Conservation (phyloP, 2,113 vertebrate species). For the Globicephala melas region DNA sequence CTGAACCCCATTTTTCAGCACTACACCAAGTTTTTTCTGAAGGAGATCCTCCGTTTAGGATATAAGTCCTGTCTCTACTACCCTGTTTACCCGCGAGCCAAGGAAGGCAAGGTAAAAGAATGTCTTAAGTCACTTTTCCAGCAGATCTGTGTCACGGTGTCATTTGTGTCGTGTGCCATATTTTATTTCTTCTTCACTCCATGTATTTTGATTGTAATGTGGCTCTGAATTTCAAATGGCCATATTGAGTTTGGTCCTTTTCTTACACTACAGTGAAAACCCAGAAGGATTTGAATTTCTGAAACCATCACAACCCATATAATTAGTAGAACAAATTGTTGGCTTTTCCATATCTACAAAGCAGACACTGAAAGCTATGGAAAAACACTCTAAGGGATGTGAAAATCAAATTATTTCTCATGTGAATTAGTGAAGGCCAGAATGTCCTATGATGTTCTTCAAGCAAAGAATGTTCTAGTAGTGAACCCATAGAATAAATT, state of each 20-base stretch:
- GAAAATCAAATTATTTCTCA: background rate
- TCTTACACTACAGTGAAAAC: background rate
- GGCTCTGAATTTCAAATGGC: background rate
- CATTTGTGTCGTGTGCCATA: background rate
- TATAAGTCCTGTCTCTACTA: slow-evolving; percentile 91
- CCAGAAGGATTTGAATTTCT: slow-evolving; percentile 15
- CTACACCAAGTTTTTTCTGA: slow-evolving; percentile 88
- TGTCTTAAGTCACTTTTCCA: background rate
- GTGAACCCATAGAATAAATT: background rate
- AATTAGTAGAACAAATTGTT: slow-evolving; percentile 11
- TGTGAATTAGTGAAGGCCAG: background rate
- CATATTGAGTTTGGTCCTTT: background rate
- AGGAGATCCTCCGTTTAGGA: slow-evolving; percentile 90
- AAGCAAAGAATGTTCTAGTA: background rate
- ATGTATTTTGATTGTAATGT: background rate
- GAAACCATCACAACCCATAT: background rate
- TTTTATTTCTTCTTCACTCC: background rate
- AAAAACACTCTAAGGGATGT: background rate
- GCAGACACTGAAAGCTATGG: background rate
- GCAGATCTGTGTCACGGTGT: fast-evolving
- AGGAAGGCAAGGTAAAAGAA: slow-evolving; percentile 82
- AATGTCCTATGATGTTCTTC: background rate
- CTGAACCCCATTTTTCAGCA: slow-evolving; percentile 85
- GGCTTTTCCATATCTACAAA: slow-evolving; percentile 21
- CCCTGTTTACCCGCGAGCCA: slow-evolving; percentile 80